Evolutionary conservation across 2,113 vertebrate species (phyloP).

Genomic region (Hippopotamus amphibius): DNA sequence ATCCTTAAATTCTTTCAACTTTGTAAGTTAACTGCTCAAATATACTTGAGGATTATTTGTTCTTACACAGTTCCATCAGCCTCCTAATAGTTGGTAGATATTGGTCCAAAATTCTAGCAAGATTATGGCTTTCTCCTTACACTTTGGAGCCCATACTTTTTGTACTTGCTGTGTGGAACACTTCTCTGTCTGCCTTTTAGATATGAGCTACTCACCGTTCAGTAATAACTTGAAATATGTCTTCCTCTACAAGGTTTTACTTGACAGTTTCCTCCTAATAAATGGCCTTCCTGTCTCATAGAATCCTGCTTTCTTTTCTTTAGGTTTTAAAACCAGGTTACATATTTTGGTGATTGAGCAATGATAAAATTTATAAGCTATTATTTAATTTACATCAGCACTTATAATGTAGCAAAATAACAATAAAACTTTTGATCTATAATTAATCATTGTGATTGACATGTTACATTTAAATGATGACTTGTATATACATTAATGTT

Average conservation of each 20-base stretch:
- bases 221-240: neutral
- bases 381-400: conserved; percentile 43
- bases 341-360: neutral
- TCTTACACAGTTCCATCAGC: neutral
- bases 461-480: conserved; percentile 50
- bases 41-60: neutral
- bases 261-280: neutral
- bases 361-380: conserved; percentile 1
- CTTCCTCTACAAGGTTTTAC: neutral
- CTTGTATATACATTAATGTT: conserved; percentile 38
- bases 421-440: conserved; percentile 30
- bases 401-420: neutral
- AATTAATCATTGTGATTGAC: conserved; percentile 51
- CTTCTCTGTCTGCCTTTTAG: neutral
- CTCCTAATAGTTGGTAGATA: neutral
- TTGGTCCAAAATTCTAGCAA: neutral
- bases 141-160: neutral
- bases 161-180: neutral
- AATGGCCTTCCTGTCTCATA: neutral
- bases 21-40: neutral
- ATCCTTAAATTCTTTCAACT: neutral
- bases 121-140: neutral
- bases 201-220: neutral
- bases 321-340: neutral
- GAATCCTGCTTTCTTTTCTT: neutral